A percentile compares a stretch with the other conserved stretches of the same genome.
Conservation (phyloP, 2,797 vertebrate species). For the Polyboroides typus region DNA sequence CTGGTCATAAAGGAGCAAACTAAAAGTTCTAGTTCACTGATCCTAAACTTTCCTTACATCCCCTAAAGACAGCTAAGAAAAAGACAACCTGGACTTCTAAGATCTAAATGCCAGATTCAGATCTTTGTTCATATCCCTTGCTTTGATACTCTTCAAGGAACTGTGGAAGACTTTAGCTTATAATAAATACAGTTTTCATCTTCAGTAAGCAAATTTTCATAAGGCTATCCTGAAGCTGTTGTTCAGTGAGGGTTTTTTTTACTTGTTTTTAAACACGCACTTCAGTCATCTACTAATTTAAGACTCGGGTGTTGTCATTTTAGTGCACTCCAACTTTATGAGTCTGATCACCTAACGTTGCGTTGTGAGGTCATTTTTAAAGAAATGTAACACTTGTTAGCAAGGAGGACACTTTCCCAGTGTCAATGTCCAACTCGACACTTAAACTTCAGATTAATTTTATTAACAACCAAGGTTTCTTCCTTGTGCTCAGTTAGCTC, state of each 20-base stretch:
- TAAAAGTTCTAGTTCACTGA: not conserved
- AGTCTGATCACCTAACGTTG: not conserved
- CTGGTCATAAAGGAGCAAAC: not conserved
- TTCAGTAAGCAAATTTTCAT: not conserved
- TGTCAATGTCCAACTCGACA: not conserved
- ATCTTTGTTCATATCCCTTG: not conserved
- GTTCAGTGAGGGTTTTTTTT: not conserved
- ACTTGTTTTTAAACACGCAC: not conserved
- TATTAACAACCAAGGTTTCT: not conserved
- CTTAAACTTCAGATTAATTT: not conserved
- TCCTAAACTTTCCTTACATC: not conserved
- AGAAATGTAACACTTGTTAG: not conserved
- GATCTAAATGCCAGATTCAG: not conserved
- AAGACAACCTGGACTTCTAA: fast-evolving
- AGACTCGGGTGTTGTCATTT: not conserved
- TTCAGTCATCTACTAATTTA: not conserved
- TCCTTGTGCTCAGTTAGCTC: not conserved
- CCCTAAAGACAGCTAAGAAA: not conserved
- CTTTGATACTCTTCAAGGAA: not conserved
- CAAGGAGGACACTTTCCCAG: not conserved
- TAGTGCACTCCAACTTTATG: not conserved
- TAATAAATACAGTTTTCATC: not conserved
- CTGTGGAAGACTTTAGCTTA: not conserved
- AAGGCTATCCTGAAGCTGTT: not conserved
- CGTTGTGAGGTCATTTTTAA: not conserved